These are phyloP conservation scores for Diplodus puntazzo DNA, from an alignment of 2,797 vertebrate genomes.

Conservation along the genomic window DNA sequence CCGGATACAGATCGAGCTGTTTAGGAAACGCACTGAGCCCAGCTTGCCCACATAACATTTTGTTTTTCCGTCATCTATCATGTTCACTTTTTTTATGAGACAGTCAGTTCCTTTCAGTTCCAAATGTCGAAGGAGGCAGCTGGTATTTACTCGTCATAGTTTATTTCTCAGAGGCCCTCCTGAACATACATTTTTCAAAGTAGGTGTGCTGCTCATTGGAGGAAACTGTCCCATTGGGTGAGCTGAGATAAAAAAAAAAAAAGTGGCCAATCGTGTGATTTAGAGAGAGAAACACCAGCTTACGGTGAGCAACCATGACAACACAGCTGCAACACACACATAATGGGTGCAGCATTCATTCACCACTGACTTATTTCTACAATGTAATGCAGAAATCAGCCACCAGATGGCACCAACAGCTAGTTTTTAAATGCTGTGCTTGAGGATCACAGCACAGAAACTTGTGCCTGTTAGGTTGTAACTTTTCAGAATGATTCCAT, in stretches of 20 bases:
- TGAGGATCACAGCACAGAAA: not conserved
- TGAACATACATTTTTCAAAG: not conserved
- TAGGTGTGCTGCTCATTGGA: not conserved
- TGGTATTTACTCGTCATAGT: not conserved
- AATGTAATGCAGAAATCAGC: not conserved
- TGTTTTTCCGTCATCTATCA: not conserved
- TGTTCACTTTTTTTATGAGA: conserved; percentile 13
- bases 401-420: conserved; percentile 18
- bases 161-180: not conserved
- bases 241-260: too few relatives aligned
- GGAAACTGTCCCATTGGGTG: not conserved
- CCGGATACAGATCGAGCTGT: not conserved
- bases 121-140: too few relatives aligned
- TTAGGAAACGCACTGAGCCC: conserved; percentile 1
- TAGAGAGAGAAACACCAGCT: not conserved
- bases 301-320: not conserved
- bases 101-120: not conserved
- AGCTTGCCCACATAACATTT: not conserved
- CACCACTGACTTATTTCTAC: not conserved
- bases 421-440: not conserved
- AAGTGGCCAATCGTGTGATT: not conserved
- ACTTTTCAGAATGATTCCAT: not conserved
- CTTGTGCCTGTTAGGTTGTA: too few relatives aligned
- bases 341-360: not conserved
- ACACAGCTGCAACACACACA: too few relatives aligned